These are phyloP conservation scores for Perizoma affinitatum DNA, from an alignment of 2,888 invertebrate genomes.

Conservation along the genomic window DNA sequence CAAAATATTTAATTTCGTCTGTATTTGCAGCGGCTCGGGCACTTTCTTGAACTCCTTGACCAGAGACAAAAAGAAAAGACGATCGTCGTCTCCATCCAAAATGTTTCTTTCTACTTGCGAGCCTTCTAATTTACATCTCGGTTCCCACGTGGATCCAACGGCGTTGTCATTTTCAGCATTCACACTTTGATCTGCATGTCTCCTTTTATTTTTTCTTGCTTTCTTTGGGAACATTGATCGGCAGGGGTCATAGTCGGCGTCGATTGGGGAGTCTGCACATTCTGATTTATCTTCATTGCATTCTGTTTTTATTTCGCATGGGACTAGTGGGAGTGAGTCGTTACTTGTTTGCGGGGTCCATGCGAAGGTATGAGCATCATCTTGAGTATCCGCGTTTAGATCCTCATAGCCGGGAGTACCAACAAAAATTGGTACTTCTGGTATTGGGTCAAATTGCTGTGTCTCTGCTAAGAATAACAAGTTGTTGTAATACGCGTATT, in stretches of 20 bases:
- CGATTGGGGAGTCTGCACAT: neutral
- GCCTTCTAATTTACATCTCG: neutral
- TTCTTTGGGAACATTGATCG: neutral
- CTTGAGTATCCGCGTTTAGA: too few species aligned
- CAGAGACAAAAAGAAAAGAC: conserved; percentile 39
- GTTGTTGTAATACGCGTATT: conserved; percentile 15
- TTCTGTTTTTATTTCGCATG: conserved; percentile 2
- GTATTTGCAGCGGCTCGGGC: conserved; percentile 34
- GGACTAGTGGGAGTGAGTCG: neutral
- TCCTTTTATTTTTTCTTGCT: neutral
- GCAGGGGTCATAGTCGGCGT: neutral
- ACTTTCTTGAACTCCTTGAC: conserved; percentile 40
- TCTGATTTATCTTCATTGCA: neutral
- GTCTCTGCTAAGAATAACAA: conserved; percentile 8
- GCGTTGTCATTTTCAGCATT: neutral
- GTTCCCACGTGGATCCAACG: neutral
- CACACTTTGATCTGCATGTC: neutral
- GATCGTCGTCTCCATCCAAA: conserved; percentile 35
- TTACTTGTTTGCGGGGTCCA: conserved; percentile 3
- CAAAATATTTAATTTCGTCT: conserved; percentile 34
- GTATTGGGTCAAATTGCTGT: neutral
- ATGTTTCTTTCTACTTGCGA: conserved; percentile 11
- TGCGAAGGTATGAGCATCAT: neutral
- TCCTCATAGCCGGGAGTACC: too few species aligned
- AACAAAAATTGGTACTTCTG: neutral